Conservation (phyloP, 2,113 vertebrate genomes). For the Leucosticte australis region DNA sequence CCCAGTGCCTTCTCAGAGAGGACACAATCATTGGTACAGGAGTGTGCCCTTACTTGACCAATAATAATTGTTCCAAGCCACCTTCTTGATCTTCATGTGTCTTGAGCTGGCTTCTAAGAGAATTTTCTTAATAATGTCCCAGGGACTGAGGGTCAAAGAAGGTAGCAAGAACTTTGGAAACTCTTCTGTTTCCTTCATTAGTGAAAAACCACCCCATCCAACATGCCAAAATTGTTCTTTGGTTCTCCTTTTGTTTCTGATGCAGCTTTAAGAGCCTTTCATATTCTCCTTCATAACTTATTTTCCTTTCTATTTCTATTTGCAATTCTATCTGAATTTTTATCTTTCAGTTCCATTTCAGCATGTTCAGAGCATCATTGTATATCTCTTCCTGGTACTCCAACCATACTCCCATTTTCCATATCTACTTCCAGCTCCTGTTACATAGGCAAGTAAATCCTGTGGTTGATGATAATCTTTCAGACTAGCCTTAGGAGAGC, state of each 20-base stretch:
- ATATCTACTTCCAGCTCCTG: neutral
- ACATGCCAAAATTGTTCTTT: neutral
- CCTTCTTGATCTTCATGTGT: neutral
- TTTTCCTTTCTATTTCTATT: neutral
- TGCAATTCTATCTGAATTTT: neutral
- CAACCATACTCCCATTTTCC: neutral
- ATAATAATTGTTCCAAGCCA: neutral
- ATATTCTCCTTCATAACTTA: neutral
- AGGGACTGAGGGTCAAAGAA: neutral
- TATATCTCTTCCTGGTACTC: neutral
- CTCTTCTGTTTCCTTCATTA: neutral
- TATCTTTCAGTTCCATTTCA: neutral
- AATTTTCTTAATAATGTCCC: neutral
- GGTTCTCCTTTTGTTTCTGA: neutral
- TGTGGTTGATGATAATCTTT: neutral
- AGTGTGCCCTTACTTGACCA: neutral
- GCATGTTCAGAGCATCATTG: neutral
- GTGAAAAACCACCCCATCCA: neutral
- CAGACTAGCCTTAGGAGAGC: neutral
- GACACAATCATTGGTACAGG: neutral
- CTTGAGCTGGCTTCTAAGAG: neutral
- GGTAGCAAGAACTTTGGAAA: neutral
- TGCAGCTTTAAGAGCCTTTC: neutral
- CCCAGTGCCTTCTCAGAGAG: neutral
- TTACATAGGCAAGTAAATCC: neutral